Conservation (phyloP, 2,888 invertebrate species). For the Mythimna vitellina region DNA sequence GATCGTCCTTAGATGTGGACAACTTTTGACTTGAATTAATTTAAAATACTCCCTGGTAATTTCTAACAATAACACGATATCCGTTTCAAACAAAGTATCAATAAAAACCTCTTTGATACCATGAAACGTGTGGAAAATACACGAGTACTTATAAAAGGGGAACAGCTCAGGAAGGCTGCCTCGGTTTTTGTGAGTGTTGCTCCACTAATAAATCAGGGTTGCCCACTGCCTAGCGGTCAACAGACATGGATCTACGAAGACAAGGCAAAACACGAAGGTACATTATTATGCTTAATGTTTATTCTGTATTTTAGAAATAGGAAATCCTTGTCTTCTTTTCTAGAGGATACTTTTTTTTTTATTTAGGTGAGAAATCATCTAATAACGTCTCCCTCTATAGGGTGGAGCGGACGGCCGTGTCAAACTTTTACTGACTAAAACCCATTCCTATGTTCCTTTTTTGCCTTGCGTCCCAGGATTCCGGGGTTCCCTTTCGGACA, state of each 20-base stretch:
- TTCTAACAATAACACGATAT: slow-evolving; percentile 17
- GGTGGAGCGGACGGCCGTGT: no score
- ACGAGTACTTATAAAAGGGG: slow-evolving; percentile 67
- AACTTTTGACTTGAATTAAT: slow-evolving; percentile 4
- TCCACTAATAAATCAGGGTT: slow-evolving; percentile 79
- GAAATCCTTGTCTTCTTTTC: no score
- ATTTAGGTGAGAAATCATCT: no score
- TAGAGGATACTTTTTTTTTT: no score
- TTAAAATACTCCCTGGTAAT: neutral
- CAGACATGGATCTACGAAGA: slow-evolving; percentile 47
- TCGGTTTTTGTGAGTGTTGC: slow-evolving; percentile 76
- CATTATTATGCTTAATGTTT: neutral
- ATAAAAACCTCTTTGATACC: slow-evolving; percentile 69
- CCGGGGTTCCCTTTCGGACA: no score
- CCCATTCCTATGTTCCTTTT: no score
- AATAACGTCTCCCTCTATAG: no score
- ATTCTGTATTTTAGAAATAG: no score
- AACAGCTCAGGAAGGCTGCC: slow-evolving; percentile 73
- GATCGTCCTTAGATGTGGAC: neutral
- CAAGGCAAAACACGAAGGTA: neutral
- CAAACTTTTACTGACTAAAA: no score
- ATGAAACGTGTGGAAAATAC: slow-evolving; percentile 70
- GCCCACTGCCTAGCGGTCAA: slow-evolving; percentile 71
- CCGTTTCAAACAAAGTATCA: slow-evolving; percentile 50
- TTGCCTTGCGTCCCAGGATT: no score